phyloP scores from a whole-genome alignment of 2,797 vertebrate genomes.

The Coranthus polyacanthus region DNA sequence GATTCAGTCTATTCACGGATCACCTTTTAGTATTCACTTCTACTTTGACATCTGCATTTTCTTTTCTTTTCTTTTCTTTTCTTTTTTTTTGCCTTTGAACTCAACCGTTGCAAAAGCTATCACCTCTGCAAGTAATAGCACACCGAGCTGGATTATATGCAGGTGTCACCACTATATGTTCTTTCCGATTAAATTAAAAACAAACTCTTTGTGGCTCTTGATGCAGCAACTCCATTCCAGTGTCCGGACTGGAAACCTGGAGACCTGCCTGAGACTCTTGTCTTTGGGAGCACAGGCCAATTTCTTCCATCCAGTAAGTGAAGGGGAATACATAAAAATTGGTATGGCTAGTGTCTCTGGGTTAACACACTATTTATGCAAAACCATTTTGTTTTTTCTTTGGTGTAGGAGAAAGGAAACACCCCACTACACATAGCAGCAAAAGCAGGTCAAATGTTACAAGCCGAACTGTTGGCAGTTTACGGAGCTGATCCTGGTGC shows the following conservation, averaged over 20 bases:
- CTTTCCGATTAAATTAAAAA: not conserved
- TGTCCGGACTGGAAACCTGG: conserved; percentile 96
- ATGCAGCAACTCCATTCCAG: conserved; percentile 97
- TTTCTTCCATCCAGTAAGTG: conserved; percentile 96
- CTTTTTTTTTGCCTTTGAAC: too few relatives aligned
- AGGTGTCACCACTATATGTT: not conserved
- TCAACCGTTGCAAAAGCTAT: too few relatives aligned
- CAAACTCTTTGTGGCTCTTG: conserved; percentile 15
- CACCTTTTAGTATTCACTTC: too few relatives aligned
- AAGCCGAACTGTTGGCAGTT: conserved; percentile 94
- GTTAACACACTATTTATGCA: not conserved
- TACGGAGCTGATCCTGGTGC: conserved; percentile 98
- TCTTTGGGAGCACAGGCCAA: conserved; percentile 97
- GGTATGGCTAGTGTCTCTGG: not conserved
- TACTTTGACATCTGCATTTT: too few relatives aligned
- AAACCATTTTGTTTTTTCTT: not conserved
- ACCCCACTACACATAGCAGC: conserved; percentile 96
- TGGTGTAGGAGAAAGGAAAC: conserved; percentile 94
- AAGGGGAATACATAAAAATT: conserved; percentile 39
- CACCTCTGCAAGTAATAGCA: too few relatives aligned
- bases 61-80: too few relatives aligned
- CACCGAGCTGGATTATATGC: not conserved
- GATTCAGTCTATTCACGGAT: too few relatives aligned
- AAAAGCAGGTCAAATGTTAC: conserved; percentile 95
- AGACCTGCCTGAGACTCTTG: conserved; percentile 95